Conservation (phyloP, 2,113 vertebrate genomes). For the Promerops cafer region DNA sequence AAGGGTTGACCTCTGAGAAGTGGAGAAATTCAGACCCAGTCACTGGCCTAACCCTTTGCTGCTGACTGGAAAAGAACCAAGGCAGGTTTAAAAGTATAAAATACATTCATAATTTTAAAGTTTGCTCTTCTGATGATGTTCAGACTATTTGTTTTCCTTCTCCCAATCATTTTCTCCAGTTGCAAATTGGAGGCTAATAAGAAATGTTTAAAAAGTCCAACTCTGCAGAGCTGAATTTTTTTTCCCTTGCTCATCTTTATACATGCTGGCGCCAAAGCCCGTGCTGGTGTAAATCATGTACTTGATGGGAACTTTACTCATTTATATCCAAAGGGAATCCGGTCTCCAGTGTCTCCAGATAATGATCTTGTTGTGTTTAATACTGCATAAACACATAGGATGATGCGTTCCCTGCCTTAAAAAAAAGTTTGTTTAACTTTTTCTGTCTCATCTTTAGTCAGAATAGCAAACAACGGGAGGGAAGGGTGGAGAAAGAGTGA, state of each 20-base stretch:
- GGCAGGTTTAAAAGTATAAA: background rate
- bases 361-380: conserved; percentile 56
- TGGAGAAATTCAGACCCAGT: background rate
- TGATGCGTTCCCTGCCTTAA: conserved; percentile 17
- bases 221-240: background rate
- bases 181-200: background rate
- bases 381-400: conserved; percentile 44
- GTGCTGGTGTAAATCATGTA: conserved; percentile 12
- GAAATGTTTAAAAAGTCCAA: background rate
- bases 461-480: conserved; percentile 49
- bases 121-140: background rate
- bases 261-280: conserved; percentile 13
- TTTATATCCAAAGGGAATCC: conserved; percentile 40
- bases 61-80: background rate
- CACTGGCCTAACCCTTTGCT: background rate
- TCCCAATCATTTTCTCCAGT: background rate
- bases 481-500: conserved; percentile 49
- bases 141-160: background rate
- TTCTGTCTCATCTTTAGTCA: conserved; percentile 29
- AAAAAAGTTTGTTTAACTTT: conserved; percentile 51
- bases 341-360: conserved; percentile 45
- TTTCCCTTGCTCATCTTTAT: background rate
- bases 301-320: conserved; percentile 35
- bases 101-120: background rate
- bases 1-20: background rate